Conservation (phyloP, 1,140 invertebrate species). For the Ladona fulva region DNA sequence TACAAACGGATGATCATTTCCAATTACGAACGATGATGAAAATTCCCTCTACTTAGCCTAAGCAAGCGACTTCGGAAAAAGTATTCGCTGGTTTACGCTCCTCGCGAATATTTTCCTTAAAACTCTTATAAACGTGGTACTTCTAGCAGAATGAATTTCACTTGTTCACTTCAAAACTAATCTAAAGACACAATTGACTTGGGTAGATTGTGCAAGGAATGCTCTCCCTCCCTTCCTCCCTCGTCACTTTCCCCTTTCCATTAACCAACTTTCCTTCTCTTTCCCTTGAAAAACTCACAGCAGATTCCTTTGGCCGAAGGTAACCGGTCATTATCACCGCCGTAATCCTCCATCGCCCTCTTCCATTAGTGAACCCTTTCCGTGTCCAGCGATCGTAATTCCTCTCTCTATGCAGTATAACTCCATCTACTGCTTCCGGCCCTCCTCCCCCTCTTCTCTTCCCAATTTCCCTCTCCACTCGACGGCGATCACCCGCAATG, state of each 20-base stretch:
- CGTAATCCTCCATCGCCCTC: not conserved
- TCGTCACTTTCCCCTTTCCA: not conserved
- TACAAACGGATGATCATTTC: no score
- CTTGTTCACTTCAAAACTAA: no score
- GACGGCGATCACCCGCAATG: not conserved
- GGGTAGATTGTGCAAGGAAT: no score
- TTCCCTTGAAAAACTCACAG: not conserved
- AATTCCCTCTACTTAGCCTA: no score
- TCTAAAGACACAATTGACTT: no score
- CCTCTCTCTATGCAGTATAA: not conserved
- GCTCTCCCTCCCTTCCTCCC: not conserved
- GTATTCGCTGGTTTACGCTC: no score
- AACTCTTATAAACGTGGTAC: no score
- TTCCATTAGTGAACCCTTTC: conserved; percentile 4
- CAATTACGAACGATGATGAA: no score
- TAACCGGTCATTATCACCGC: not conserved
- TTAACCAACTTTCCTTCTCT: not conserved
- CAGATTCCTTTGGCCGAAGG: not conserved
- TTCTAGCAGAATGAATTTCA: no score
- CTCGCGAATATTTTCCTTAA: no score
- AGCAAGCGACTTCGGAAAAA: no score
- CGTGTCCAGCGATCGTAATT: not conserved
- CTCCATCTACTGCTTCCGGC: not conserved
- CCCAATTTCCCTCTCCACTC: not conserved
- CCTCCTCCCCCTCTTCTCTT: not conserved